Percentiles rank a stretch among this genome's conserved stretches.
Conservation (phyloP, 2,888 invertebrate genomes). For the Nomada hirtipes region DNA sequence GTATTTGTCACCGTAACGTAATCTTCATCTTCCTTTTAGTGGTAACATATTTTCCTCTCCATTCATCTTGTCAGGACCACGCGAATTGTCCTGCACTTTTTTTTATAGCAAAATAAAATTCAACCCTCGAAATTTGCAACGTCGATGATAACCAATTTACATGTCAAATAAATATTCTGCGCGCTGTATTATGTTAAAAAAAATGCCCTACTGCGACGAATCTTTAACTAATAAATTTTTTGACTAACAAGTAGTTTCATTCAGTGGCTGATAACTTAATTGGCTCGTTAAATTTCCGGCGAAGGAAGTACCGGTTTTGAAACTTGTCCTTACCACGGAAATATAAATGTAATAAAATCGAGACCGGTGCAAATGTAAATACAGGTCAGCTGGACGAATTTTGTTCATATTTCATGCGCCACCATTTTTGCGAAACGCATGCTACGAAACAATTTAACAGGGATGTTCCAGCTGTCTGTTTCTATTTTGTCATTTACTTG, state of each 20-base stretch:
- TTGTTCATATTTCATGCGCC: background rate
- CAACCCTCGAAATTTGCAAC: background rate
- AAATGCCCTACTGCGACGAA: background rate
- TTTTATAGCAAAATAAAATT: background rate
- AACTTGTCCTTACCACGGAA: background rate
- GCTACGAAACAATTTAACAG: conserved; percentile 5
- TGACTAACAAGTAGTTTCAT: background rate
- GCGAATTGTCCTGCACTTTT: too few relatives aligned
- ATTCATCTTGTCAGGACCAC: too few relatives aligned
- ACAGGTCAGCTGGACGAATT: conserved; percentile 1
- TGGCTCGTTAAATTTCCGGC: background rate
- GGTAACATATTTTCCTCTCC: too few relatives aligned
- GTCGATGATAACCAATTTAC: too few relatives aligned
- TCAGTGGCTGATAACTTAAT: background rate
- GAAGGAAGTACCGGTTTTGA: background rate
- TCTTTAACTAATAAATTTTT: background rate
- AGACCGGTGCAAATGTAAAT: conserved; percentile 8
- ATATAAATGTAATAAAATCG: conserved; percentile 33
- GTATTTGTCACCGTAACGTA: too few relatives aligned
- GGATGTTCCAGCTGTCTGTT: background rate
- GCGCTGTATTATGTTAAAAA: background rate
- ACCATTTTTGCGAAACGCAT: background rate
- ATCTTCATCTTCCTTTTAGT: too few relatives aligned
- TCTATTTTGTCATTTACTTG: background rate
- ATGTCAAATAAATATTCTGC: too few relatives aligned